These are phyloP conservation scores for Watersipora subatra DNA, from an alignment of 1,140 invertebrate genomes.

Conservation along the genomic window DNA sequence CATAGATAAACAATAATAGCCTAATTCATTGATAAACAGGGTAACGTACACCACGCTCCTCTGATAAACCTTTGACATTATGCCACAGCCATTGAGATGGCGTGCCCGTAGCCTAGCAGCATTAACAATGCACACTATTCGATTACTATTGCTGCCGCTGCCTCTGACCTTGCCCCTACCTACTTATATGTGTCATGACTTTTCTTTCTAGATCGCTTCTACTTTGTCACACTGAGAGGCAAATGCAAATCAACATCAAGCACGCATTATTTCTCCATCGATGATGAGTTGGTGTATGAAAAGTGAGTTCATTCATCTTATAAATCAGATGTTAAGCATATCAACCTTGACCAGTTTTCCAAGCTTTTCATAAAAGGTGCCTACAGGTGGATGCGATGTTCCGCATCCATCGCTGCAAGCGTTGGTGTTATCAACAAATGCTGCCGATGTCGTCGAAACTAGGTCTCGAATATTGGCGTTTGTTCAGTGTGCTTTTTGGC, in stretches of 20 bases:
- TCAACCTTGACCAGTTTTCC: too few relatives aligned
- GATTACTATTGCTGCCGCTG: not conserved
- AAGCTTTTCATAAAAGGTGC: too few relatives aligned
- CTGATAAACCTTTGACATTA: too few relatives aligned
- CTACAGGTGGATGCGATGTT: too few relatives aligned
- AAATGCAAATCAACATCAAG: conserved; percentile 65
- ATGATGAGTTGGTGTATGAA: conserved; percentile 84
- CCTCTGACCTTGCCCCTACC: not conserved
- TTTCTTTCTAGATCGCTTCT: conserved; percentile 61
- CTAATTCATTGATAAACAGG: not conserved
- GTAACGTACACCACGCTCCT: too few relatives aligned
- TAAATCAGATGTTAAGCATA: too few relatives aligned
- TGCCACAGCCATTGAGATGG: not conserved
- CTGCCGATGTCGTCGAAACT: too few relatives aligned
- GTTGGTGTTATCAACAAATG: too few relatives aligned
- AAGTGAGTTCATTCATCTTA: conserved; percentile 43
- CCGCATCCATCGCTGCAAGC: too few relatives aligned
- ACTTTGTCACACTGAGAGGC: conserved; percentile 74
- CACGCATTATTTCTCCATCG: conserved; percentile 82
- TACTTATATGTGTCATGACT: not conserved
- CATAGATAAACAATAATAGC: not conserved
- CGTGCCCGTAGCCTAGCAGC: not conserved
- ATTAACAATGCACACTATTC: not conserved
- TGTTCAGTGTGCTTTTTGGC: too few relatives aligned
- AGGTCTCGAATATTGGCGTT: too few relatives aligned